Evolutionary conservation across 2,888 invertebrate genomes (phyloP).

Genomic region (Leptogaster cylindrica): DNA sequence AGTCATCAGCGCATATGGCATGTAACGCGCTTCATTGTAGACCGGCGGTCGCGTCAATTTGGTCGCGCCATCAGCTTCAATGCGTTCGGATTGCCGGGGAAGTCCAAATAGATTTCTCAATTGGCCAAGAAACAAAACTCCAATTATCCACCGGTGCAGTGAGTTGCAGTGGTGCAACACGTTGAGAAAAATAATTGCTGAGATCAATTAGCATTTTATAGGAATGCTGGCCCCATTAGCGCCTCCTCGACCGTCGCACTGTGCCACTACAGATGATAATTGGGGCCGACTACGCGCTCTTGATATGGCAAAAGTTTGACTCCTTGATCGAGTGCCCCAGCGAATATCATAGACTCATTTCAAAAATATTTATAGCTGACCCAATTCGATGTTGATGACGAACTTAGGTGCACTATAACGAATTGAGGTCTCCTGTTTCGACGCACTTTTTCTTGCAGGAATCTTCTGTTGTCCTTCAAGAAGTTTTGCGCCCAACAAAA

Average conservation of each 20-base stretch:
- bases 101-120: constrained; percentile 5
- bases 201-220: constrained; percentile 32
- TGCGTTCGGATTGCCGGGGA: constrained; percentile 16
- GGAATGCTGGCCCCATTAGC: constrained; percentile 34
- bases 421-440: no score
- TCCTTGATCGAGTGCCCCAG: no score
- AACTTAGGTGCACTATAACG: no score
- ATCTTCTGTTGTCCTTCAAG: no score
- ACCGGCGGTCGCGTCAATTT: constrained; percentile 14
- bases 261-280: no score
- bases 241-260: constrained; percentile 11
- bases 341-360: no score
- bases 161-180: not conserved
- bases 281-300: no score
- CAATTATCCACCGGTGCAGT: not conserved
- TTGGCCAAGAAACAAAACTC: constrained; percentile 21
- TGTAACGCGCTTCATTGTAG: constrained; percentile 1
- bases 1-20: constrained; percentile 38
- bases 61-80: not conserved
- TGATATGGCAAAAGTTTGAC: no score
- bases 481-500: no score
- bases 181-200: constrained; percentile 23
- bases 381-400: no score
- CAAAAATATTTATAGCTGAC: no score
- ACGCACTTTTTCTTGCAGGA: no score